Evolutionary conservation across 1,140 invertebrate genomes (phyloP).

Genomic region (Bradynema listronoti): DNA sequence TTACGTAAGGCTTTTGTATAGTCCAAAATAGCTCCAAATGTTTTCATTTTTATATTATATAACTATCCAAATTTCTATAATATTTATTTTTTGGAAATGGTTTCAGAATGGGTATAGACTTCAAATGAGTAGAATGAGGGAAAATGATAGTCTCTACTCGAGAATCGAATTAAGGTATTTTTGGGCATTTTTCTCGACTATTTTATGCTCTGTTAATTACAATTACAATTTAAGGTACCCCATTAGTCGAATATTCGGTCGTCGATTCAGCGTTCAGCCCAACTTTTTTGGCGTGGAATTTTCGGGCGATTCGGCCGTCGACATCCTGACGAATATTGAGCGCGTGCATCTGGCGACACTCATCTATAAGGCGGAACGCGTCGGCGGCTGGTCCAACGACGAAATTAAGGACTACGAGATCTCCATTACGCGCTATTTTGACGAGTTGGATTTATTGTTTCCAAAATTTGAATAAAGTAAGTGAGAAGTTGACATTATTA

Average conservation of each 20-base stretch:
- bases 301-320: neutral
- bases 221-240: neutral
- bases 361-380: slow-evolving; percentile 33
- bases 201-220: neutral
- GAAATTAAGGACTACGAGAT: slow-evolving; percentile 42
- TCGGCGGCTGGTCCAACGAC: slow-evolving; percentile 36
- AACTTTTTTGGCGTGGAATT: slow-evolving; percentile 34
- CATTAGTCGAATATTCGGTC: slow-evolving; percentile 23
- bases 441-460: slow-evolving; percentile 24
- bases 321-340: slow-evolving; percentile 15
- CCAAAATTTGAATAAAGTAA: too few relatives aligned
- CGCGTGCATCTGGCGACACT: slow-evolving; percentile 24
- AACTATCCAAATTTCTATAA: too few relatives aligned
- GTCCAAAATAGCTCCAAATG: too few relatives aligned
- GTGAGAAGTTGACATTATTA: neutral
- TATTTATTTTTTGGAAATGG: slow-evolving; percentile 22
- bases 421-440: slow-evolving; percentile 30
- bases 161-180: neutral
- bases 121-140: slow-evolving; percentile 12
- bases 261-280: slow-evolving; percentile 27
- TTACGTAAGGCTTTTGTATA: slow-evolving; percentile 17
- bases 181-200: neutral
- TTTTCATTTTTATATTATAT: too few relatives aligned
- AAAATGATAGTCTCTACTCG: slow-evolving; percentile 16
- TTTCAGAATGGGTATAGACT: slow-evolving; percentile 27